Percentiles rank a stretch among this genome's conserved stretches.
Evolutionary conservation across 2,113 vertebrate genomes (phyloP).

Genomic region (Motacilla alba): DNA sequence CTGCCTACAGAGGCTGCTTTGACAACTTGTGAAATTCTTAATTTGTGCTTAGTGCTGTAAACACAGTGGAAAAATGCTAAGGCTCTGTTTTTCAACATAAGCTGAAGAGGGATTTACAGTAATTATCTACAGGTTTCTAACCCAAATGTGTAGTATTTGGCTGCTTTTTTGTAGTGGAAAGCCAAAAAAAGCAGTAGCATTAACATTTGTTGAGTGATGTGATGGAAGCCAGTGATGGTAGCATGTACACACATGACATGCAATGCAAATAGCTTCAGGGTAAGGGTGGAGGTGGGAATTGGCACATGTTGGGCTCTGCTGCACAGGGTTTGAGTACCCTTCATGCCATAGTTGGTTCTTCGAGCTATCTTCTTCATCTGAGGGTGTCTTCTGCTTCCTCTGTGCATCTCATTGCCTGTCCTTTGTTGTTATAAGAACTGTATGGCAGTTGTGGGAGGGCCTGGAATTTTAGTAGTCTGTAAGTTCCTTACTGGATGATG

Average conservation of each 20-base stretch:
- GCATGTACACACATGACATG: neutral
- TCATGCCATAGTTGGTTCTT: neutral
- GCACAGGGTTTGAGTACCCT: neutral
- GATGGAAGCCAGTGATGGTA: neutral
- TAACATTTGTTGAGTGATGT: neutral
- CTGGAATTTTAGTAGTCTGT: neutral
- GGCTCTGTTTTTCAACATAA: neutral
- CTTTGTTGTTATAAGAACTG: neutral
- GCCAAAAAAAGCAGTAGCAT: neutral
- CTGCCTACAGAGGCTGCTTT: neutral
- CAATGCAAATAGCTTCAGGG: neutral
- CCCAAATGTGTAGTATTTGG: neutral
- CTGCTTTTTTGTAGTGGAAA: neutral
- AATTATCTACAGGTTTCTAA: neutral
- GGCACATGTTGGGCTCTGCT: neutral
- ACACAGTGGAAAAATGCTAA: neutral
- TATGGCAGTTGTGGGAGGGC: neutral
- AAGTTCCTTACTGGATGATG: neutral
- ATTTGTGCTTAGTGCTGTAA: neutral
- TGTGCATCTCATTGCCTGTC: accelerated
- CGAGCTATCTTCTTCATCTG: neutral
- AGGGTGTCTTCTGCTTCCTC: neutral
- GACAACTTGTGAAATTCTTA: neutral
- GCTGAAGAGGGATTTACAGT: neutral
- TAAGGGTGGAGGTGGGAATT: neutral